These are phyloP conservation scores for Pachycephus smyrnensis DNA, from an alignment of 2,888 invertebrate species.

Conservation along the genomic window DNA sequence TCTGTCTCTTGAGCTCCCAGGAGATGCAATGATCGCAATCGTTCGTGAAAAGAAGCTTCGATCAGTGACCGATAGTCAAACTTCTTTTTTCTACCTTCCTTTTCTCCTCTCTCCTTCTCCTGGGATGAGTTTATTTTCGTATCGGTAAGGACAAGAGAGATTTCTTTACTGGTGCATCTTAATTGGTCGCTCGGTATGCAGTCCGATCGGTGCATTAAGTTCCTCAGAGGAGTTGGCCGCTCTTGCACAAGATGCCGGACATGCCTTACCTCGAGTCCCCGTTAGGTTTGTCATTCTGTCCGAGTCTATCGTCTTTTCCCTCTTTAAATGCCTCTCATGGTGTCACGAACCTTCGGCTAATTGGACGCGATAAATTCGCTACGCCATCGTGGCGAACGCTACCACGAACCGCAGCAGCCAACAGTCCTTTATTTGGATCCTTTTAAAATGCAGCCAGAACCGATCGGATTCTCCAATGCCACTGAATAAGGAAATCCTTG, in stretches of 20 bases:
- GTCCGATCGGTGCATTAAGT: neutral
- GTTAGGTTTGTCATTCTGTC: constrained; percentile 59
- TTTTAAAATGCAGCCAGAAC: neutral
- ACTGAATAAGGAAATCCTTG: neutral
- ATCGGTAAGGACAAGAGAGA: neutral
- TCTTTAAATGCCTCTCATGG: constrained; percentile 44
- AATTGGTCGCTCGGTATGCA: neutral
- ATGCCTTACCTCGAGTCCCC: constrained; percentile 38
- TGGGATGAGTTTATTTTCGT: neutral
- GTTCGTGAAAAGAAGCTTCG: neutral
- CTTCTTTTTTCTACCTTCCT: neutral
- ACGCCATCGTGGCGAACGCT: constrained; percentile 15
- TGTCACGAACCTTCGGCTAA: constrained; percentile 51
- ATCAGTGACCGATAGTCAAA: neutral
- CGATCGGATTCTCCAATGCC: neutral
- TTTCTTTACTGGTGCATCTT: neutral
- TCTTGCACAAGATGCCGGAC: constrained; percentile 40
- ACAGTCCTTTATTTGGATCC: constrained; percentile 26
- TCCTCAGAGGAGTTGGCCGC: constrained; percentile 10
- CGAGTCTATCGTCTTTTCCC: constrained; percentile 32
- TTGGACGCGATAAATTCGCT: constrained; percentile 58
- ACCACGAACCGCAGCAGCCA: constrained; percentile 1
- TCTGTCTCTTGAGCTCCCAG: neutral
- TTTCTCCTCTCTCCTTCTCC: neutral
- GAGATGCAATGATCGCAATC: neutral